These are phyloP conservation scores for Sturnira hondurensis DNA, from an alignment of 2,113 vertebrate genomes.

Conservation along the genomic window DNA sequence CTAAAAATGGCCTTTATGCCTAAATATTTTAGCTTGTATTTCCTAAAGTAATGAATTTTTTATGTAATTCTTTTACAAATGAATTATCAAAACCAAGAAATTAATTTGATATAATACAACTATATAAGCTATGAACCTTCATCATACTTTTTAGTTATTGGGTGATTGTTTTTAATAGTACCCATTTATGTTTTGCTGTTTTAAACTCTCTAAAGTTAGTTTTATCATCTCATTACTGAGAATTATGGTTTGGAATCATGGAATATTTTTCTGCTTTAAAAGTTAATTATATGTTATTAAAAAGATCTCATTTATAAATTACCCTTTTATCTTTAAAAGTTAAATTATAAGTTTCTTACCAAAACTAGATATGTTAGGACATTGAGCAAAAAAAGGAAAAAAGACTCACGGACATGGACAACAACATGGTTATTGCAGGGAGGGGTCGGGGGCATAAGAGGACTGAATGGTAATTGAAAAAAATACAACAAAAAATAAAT, in stretches of 20 bases:
- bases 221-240: neutral
- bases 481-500: too few relatives aligned
- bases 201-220: neutral
- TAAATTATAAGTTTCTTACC: neutral
- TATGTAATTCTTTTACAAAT: neutral
- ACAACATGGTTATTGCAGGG: too few relatives aligned
- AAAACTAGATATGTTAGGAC: neutral
- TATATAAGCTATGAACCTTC: neutral
- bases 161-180: neutral
- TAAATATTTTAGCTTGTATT: constrained; percentile 17
- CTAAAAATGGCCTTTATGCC: neutral
- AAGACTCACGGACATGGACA: too few relatives aligned
- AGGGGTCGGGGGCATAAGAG: too few relatives aligned
- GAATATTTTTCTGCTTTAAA: neutral
- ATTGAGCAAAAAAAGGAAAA: too few relatives aligned
- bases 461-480: too few relatives aligned
- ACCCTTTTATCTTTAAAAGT: neutral
- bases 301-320: neutral
- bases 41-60: neutral
- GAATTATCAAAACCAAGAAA: neutral
- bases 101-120: neutral
- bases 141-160: neutral
- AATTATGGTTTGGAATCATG: neutral
- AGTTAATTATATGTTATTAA: neutral
- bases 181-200: neutral